A percentile compares a stretch with the other conserved stretches of the same genome.
Conservation (phyloP, 1,140 invertebrate species). For the Pygmarrhopalites habei region DNA sequence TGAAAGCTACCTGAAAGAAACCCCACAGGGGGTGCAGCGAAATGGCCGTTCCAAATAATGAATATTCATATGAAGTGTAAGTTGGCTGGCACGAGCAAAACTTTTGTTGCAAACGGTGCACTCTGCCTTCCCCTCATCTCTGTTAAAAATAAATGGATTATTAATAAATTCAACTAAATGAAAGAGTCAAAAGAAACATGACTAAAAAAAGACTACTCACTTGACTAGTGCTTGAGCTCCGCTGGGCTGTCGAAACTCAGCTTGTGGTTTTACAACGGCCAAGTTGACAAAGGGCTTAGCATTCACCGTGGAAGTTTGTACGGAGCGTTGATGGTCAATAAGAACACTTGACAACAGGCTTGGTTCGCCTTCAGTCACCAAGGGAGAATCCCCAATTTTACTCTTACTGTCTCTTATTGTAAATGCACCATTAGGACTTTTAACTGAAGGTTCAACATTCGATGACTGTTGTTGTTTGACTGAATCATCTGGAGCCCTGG, state of each 20-base stretch:
- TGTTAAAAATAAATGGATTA: slow-evolving; percentile 38
- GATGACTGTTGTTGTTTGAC: neutral
- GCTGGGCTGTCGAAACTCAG: slow-evolving; percentile 38
- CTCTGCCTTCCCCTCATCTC: slow-evolving; percentile 69
- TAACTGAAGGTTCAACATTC: neutral
- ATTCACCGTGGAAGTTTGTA: slow-evolving; percentile 13
- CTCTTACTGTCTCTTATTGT: no score
- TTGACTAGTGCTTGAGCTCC: slow-evolving; percentile 36
- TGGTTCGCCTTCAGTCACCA: no score
- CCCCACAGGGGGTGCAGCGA: slow-evolving; percentile 80
- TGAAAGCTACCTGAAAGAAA: slow-evolving; percentile 59
- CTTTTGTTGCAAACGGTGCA: slow-evolving; percentile 85
- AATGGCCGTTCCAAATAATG: slow-evolving; percentile 91
- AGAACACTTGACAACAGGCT: no score
- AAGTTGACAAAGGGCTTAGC: no score
- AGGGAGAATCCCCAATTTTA: no score
- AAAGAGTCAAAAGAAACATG: neutral
- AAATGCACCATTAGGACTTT: neutral
- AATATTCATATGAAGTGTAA: slow-evolving; percentile 87
- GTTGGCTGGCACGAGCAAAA: slow-evolving; percentile 81
- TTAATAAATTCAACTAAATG: neutral
- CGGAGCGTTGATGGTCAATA: neutral
- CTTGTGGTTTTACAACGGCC: slow-evolving; percentile 31
- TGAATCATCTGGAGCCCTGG: neutral
- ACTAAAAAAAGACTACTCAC: slow-evolving; percentile 22